Evolutionary conservation across 1,140 invertebrate species (phyloP).

Genomic region (Drosophila micromelanica): DNA sequence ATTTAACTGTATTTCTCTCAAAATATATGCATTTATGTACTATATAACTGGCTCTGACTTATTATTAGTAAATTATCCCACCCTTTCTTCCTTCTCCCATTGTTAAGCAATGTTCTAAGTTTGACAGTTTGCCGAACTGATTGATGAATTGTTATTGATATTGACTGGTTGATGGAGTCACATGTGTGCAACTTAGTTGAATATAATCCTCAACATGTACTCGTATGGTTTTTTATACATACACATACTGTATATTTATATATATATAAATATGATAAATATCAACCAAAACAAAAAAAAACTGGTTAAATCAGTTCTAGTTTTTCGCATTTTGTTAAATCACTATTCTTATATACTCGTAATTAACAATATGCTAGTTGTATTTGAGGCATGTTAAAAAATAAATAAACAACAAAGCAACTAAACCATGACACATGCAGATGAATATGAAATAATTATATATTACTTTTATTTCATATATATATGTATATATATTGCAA

Average conservation of each 20-base stretch:
- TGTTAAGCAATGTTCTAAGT: constrained; percentile 43
- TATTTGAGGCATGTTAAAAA: constrained; percentile 64
- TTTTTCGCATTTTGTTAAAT: constrained; percentile 57
- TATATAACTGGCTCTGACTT: constrained; percentile 34
- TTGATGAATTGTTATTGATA: constrained; percentile 50
- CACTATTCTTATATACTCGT: constrained; percentile 25
- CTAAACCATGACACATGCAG: constrained; percentile 51
- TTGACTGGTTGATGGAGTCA: constrained; percentile 43
- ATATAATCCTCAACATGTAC: constrained; percentile 37
- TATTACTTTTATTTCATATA: constrained; percentile 39
- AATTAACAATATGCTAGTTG: constrained; percentile 45
- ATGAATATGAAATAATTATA: constrained; percentile 45
- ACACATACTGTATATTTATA: constrained; percentile 8
- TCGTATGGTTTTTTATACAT: constrained; percentile 31
- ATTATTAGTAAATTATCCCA: constrained; percentile 26
- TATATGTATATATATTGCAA: constrained; percentile 27
- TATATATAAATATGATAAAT: constrained; percentile 31
- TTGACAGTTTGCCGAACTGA: constrained; percentile 40
- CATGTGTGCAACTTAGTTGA: constrained; percentile 42
- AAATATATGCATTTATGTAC: constrained; percentile 17
- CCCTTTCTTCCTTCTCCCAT: neutral
- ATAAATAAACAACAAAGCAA: constrained; percentile 33
- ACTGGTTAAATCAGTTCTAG: constrained; percentile 25
- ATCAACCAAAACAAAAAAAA: constrained; percentile 16
- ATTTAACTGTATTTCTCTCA: constrained; percentile 34